A percentile compares a stretch with the other conserved stretches of the same genome.
Conservation (phyloP, 2,797 vertebrate genomes). For the Acanthis flammea region DNA sequence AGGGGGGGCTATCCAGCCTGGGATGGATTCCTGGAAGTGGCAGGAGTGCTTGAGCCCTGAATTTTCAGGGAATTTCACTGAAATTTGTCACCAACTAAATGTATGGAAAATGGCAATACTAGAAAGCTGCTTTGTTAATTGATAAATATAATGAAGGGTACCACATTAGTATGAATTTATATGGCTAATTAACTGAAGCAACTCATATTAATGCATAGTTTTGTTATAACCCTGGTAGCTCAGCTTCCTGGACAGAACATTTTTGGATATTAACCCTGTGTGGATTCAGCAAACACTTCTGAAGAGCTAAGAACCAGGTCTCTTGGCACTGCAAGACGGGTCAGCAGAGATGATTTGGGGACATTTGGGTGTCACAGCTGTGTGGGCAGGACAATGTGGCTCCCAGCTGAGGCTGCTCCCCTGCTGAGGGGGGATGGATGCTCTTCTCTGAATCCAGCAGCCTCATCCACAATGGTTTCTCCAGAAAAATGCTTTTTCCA, state of each 20-base stretch:
- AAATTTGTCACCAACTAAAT: neutral
- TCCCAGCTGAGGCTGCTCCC: neutral
- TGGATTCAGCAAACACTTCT: neutral
- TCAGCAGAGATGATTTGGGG: neutral
- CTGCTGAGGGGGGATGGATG: too few species aligned
- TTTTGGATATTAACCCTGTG: neutral
- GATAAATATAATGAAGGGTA: constrained; percentile 74
- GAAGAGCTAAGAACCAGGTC: neutral
- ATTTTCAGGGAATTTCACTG: neutral
- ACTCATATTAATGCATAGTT: constrained; percentile 14
- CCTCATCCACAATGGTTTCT: neutral
- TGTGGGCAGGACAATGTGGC: accelerated
- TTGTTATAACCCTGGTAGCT: neutral
- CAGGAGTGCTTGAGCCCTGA: neutral
- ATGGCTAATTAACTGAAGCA: constrained; percentile 66
- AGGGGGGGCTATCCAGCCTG: neutral
- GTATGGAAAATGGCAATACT: neutral
- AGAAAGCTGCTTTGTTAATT: constrained; percentile 68
- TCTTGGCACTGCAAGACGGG: neutral
- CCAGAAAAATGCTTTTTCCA: neutral
- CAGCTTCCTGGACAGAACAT: neutral
- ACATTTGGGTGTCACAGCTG: neutral
- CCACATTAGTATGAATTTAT: constrained; percentile 71
- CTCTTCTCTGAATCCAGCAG: neutral
- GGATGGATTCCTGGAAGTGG: neutral